Evolutionary conservation across 2,113 vertebrate genomes (phyloP).

Genomic region (Galeopterus variegatus): DNA sequence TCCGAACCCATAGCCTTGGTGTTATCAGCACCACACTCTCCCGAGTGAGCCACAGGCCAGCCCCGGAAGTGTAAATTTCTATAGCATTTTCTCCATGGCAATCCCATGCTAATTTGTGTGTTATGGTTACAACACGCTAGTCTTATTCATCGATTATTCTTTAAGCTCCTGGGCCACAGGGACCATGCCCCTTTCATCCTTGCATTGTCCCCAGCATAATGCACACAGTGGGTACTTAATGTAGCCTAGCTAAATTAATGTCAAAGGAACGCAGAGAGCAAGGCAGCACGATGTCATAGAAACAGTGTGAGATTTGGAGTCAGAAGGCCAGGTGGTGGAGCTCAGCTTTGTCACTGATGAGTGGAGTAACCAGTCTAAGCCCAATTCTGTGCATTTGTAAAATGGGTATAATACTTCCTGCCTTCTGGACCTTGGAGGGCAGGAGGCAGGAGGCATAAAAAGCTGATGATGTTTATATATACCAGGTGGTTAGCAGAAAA

Average conservation of each 20-base stretch:
- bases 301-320: neutral
- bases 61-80: constrained; percentile 17
- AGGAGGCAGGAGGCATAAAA: constrained; percentile 29
- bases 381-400: constrained; percentile 15
- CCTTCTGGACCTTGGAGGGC: neutral
- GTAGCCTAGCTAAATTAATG: constrained; percentile 22
- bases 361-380: neutral
- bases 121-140: neutral
- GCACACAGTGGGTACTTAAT: neutral
- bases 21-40: too few species aligned
- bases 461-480: neutral
- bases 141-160: constrained; percentile 10
- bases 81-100: neutral
- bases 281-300: neutral
- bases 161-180: neutral
- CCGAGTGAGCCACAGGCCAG: too few species aligned
- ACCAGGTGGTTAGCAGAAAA: neutral
- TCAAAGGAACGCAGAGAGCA: constrained; percentile 39
- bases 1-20: too few species aligned
- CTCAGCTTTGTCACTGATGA: neutral
- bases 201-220: neutral
- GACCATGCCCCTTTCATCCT: neutral
- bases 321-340: neutral
- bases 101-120: neutral
- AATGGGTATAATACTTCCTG: constrained; percentile 31